These are phyloP conservation scores for Apis laboriosa DNA, from an alignment of 1,140 invertebrate species.

Conservation along the genomic window DNA sequence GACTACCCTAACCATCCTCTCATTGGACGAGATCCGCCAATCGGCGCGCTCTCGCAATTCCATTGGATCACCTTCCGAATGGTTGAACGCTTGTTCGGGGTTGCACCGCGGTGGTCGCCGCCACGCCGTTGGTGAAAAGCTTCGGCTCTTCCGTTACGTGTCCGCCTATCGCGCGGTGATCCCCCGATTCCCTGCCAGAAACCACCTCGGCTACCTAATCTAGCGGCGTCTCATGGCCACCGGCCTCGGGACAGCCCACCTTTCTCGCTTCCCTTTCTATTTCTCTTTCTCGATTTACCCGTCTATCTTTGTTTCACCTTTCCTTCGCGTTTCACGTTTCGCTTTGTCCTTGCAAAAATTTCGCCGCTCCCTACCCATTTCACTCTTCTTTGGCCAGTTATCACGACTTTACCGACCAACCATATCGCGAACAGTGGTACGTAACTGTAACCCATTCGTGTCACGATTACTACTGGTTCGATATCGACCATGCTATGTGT, in stretches of 20 bases:
- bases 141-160: neutral
- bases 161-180: slow-evolving; percentile 50
- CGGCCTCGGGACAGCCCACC: slow-evolving; percentile 8
- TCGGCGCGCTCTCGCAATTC: neutral
- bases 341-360: slow-evolving; percentile 57
- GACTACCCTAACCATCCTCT: slow-evolving; percentile 41
- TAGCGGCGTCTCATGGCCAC: slow-evolving; percentile 35
- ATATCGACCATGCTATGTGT: no score
- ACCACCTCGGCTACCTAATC: slow-evolving; percentile 15
- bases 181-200: neutral
- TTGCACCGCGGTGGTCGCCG: neutral
- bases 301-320: neutral
- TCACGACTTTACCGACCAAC: slow-evolving; percentile 20
- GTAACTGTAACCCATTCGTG: neutral
- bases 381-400: neutral
- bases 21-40: slow-evolving; percentile 72
- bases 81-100: neutral
- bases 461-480: neutral
- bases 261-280: neutral
- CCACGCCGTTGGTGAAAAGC: slow-evolving; percentile 29
- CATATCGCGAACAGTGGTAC: neutral
- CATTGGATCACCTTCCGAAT: slow-evolving; percentile 37
- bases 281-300: neutral
- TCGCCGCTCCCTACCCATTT: slow-evolving; percentile 44
- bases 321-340: neutral